phyloP scores from a whole-genome alignment of 2,797 vertebrate species.

The Sus cebifrons region DNA sequence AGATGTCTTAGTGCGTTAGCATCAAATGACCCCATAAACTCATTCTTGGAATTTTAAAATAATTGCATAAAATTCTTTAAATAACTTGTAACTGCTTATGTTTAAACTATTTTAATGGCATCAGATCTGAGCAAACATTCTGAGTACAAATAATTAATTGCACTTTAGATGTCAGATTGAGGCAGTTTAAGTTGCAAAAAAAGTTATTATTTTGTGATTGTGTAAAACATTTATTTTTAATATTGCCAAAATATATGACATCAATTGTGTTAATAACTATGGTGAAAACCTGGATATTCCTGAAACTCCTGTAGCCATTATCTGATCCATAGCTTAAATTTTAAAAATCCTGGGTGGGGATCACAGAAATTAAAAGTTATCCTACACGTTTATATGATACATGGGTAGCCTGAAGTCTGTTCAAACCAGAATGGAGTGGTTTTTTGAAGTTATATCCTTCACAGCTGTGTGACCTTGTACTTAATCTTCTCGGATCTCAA shows the following conservation, averaged over 20 bases:
- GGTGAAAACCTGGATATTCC: neutral
- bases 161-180: conserved; percentile 2
- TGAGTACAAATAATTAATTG: conserved; percentile 19
- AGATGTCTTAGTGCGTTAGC: neutral
- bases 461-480: neutral
- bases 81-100: conserved; percentile 42
- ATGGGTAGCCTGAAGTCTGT: neutral
- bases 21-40: neutral
- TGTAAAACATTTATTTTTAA: neutral
- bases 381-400: neutral
- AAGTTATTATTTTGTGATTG: neutral
- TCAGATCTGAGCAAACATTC: conserved; percentile 68
- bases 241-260: neutral
- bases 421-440: neutral
- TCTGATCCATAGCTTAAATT: neutral
- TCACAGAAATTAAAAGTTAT: neutral
- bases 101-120: conserved; percentile 70
- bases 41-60: conserved; percentile 13
- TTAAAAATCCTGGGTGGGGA: neutral
- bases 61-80: conserved; percentile 67
- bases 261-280: neutral
- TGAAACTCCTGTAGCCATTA: neutral
- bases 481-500: neutral
- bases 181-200: neutral
- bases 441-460: neutral